These are phyloP conservation scores for Microcebus lehilahytsara DNA, from an alignment of 2,113 vertebrate species.

Conservation along the genomic window DNA sequence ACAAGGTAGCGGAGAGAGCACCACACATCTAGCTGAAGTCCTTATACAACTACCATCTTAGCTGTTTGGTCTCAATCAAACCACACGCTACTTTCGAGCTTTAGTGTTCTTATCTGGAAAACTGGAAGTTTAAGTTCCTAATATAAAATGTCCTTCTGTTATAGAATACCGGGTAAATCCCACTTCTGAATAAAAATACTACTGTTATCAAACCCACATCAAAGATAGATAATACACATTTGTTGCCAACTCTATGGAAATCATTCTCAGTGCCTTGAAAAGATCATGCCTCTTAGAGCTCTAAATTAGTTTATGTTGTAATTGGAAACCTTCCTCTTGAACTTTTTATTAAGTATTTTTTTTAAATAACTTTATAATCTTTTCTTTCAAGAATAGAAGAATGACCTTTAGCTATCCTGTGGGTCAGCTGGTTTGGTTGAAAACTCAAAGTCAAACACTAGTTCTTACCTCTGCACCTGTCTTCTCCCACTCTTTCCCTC, in stretches of 20 bases:
- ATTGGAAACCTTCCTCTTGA: background rate
- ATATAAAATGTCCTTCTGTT: background rate
- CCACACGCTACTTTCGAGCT: background rate
- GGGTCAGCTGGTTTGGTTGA: background rate
- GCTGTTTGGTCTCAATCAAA: background rate
- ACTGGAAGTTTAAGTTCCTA: background rate
- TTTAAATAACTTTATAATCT: background rate
- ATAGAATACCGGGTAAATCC: background rate
- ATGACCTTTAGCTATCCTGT: background rate
- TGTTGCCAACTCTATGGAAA: background rate
- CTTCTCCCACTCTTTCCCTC: background rate
- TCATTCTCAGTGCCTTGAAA: background rate
- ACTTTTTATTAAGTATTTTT: background rate
- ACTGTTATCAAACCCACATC: background rate
- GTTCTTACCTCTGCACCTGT: background rate
- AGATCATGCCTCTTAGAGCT: background rate
- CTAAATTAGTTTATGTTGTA: background rate
- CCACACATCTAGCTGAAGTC: background rate
- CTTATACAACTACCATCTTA: background rate
- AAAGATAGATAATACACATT: background rate
- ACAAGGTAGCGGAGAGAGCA: background rate
- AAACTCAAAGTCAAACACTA: background rate
- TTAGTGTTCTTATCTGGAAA: background rate
- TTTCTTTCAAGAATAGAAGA: background rate
- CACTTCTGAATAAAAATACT: slow-evolving; percentile 33